Evolutionary conservation across 2,113 vertebrate species (phyloP).

Genomic region (Dipodomys stephensi): DNA sequence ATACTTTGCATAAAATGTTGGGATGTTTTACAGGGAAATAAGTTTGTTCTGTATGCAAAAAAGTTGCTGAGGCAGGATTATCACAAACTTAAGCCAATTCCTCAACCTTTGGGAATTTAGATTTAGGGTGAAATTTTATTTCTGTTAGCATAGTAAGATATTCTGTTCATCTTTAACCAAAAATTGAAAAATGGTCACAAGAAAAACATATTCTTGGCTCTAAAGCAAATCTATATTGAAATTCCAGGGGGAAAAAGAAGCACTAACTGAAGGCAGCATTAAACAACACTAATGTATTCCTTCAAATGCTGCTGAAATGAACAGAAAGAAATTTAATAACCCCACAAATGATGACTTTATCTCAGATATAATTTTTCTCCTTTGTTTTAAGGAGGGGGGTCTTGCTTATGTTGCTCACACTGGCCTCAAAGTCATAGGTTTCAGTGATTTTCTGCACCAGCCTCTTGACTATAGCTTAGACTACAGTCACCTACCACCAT

Average conservation of each 20-base stretch:
- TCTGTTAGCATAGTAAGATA: neutral
- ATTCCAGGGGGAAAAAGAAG: slow-evolving; percentile 25
- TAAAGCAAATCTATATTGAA: slow-evolving; percentile 43
- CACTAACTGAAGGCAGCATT: slow-evolving; percentile 3
- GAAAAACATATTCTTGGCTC: slow-evolving; percentile 37
- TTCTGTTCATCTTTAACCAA: slow-evolving; percentile 32
- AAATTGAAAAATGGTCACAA: neutral
- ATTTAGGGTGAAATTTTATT: slow-evolving; percentile 34
- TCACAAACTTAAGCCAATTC: neutral
- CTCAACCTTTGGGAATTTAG: neutral
- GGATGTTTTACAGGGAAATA: neutral
- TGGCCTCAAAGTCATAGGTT: neutral
- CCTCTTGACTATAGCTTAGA: neutral
- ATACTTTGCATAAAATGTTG: slow-evolving; percentile 5
- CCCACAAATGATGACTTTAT: slow-evolving; percentile 45
- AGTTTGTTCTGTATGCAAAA: neutral
- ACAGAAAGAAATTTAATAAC: neutral
- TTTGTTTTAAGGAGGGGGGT: neutral
- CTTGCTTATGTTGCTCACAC: neutral
- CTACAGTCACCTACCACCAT: neutral
- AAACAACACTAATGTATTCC: neutral
- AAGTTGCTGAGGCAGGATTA: neutral
- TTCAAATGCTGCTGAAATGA: neutral
- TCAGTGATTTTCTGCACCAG: neutral
- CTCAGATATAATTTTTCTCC: slow-evolving; percentile 24